Conservation (phyloP, 2,888 invertebrate genomes). For the Andrena trimmerana region DNA sequence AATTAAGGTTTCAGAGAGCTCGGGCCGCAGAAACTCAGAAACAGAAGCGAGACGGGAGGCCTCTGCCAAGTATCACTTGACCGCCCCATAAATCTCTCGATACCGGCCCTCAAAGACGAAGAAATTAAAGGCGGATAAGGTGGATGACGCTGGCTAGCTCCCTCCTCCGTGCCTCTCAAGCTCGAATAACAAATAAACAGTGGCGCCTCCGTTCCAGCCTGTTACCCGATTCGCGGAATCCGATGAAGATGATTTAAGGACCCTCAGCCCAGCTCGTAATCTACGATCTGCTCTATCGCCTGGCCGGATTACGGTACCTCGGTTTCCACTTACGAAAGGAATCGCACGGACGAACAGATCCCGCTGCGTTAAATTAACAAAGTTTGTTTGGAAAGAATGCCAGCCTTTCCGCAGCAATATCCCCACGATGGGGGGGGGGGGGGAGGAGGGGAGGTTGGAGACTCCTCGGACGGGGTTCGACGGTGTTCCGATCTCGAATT, state of each 20-base stretch:
- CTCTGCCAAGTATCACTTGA: slow-evolving; percentile 72
- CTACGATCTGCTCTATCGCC: slow-evolving; percentile 13
- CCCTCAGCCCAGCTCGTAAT: neutral
- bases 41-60: slow-evolving; percentile 21
- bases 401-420: too few species aligned
- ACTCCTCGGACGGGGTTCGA: neutral
- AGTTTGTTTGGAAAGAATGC: too few species aligned
- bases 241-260: slow-evolving; percentile 42
- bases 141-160: slow-evolving; percentile 45
- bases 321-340: neutral
- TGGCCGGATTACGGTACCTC: neutral
- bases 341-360: neutral
- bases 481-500: neutral
- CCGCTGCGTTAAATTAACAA: too few species aligned
- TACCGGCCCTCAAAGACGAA: slow-evolving; percentile 57
- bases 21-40: slow-evolving; percentile 23
- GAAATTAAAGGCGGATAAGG: slow-evolving; percentile 63
- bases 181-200: slow-evolving; percentile 69
- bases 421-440: neutral
- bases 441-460: neutral
- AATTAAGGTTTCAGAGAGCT: slow-evolving; percentile 41
- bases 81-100: slow-evolving; percentile 75
- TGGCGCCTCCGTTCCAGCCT: slow-evolving; percentile 40
- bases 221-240: slow-evolving; percentile 51
- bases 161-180: slow-evolving; percentile 32